Conservation (phyloP, 2,113 vertebrate genomes). For the Athene noctua region DNA sequence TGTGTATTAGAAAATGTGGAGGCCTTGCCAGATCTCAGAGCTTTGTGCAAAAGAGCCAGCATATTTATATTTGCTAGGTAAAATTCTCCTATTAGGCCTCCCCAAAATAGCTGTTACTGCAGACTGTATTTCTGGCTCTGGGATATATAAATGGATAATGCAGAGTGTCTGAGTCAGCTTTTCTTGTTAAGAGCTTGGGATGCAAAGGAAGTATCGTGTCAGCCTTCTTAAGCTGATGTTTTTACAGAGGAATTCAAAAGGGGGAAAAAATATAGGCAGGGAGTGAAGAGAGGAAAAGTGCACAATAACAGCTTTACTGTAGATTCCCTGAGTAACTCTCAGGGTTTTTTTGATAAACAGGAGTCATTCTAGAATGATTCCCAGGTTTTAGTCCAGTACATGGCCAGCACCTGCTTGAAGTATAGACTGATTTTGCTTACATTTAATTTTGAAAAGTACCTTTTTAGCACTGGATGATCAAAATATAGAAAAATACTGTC, state of each 20-base stretch:
- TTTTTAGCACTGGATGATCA: not conserved
- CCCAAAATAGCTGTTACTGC: not conserved
- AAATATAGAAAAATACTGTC: not conserved
- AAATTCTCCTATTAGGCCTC: not conserved
- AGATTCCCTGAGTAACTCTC: not conserved
- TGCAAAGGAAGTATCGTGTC: not conserved
- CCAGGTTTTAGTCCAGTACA: not conserved
- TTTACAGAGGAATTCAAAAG: not conserved
- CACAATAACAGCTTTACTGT: not conserved
- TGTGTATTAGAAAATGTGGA: not conserved
- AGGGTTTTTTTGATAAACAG: not conserved
- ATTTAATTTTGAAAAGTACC: not conserved
- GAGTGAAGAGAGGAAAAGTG: not conserved
- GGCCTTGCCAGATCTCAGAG: not conserved
- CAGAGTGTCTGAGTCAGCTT: not conserved
- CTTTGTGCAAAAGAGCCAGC: not conserved
- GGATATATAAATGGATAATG: not conserved
- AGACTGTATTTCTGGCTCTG: not conserved
- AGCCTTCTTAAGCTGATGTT: not conserved
- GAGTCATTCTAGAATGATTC: not conserved
- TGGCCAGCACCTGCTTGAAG: not conserved
- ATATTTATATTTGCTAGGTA: not conserved
- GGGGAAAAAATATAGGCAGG: not conserved
- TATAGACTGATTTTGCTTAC: not conserved
- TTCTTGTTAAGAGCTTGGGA: not conserved